Evolutionary conservation across 2,113 vertebrate genomes (phyloP), one percentile per base, ranked within the genome.

Genomic region (Dendrocopos noguchii): DNA sequence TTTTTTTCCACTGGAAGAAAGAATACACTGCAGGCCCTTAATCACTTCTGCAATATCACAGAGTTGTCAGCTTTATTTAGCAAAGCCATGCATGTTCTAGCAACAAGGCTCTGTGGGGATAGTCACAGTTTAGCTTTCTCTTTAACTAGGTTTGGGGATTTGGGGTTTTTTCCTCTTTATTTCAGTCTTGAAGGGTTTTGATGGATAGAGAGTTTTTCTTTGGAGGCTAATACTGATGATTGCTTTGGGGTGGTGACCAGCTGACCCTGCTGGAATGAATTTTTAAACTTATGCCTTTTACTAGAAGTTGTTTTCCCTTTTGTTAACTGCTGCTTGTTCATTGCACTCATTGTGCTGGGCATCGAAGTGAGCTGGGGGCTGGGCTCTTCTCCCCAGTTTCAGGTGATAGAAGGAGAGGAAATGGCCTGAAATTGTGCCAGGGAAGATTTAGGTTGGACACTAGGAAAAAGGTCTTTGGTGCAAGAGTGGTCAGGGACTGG

Each of bases 51-150:
- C 84, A 88, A 18, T 80, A 89, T 64, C 81, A 84, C 29, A 60
- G 57, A 39, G 12, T 36, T 82, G 60, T 78, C 93, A 68, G 68
- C 60, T 94, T 92, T 85, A 71, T 90, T 96, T 83, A 86, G 46
- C 50, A 61, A 90, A 96, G 27, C 44, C 64, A 94, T 91, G 64
- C 19, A 10, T 78, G 80, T 71, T 88, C 80, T 70, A 85, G 34
- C 57, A 92, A 80, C 22, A 71, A 80, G 57, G 12, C 17, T 78
- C 27, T 78, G 47, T 71, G 28, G 44, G 74, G 25, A 50, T 8
- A 84, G 80, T 92, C 80, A 60, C 33, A 64, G 91, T 84, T 87
- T 71, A 80, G 77, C 92, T 89, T 94, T 76, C 74, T 84, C n/a
- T 80, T 87, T 80, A 91, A 31, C 31, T 91, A 47, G 19, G 36